A percentile compares a stretch with the other conserved stretches of the same genome.
Evolutionary conservation across 1,140 invertebrate species (phyloP).

Genomic region (Paramacrobiotus metropolitanus): DNA sequence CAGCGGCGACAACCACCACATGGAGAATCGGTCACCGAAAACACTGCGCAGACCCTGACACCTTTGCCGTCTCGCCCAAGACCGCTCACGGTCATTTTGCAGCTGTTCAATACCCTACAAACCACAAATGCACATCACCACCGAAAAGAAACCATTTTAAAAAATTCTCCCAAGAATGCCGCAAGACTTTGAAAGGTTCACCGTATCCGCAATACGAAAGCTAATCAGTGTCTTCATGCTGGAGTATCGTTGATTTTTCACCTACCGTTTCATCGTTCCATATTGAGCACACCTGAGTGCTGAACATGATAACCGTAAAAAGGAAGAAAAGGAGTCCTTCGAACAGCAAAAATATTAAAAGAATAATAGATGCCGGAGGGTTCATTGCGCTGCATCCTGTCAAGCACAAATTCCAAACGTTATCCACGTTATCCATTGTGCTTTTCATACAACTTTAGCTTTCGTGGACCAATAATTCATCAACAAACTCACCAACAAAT

Average conservation of each 20-base stretch:
- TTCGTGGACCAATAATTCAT: conserved; percentile 3
- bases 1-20: neutral
- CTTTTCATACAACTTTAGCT: no score
- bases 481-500: conserved; percentile 40
- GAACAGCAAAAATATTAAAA: conserved; percentile 82
- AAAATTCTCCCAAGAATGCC: no score
- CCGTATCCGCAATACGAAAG: neutral
- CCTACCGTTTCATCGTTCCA: conserved; percentile 93
- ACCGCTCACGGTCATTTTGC: conserved; percentile 71
- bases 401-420: conserved; percentile 10
- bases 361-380: conserved; percentile 77
- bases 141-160: no score
- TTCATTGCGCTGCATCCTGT: conserved; percentile 64
- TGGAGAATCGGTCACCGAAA: neutral
- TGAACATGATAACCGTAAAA: conserved; percentile 93
- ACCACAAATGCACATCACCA: no score
- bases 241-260: neutral
- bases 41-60: neutral
- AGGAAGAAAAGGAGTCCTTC: conserved; percentile 91
- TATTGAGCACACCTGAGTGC: conserved; percentile 87
- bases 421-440: conserved; percentile 5
- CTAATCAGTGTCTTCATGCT: neutral
- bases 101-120: conserved; percentile 71
- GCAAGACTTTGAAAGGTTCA: neutral
- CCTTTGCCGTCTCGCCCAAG: neutral